Percentiles rank a stretch among this genome's conserved stretches.
Evolutionary conservation across 2,888 invertebrate species (phyloP).

Genomic region (Drepana falcataria): DNA sequence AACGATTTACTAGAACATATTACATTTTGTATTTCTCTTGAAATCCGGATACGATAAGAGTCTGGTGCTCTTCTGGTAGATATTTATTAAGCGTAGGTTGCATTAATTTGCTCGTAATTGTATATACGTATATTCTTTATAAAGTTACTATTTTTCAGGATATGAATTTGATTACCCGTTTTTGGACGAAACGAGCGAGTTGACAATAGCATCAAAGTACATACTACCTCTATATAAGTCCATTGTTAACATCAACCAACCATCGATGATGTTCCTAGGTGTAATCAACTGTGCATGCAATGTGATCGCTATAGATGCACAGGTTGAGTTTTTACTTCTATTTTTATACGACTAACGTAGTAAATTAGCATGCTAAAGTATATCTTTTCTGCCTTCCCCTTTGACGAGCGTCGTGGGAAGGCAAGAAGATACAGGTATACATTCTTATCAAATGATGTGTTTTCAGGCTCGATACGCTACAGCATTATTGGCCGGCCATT

Average conservation of each 20-base stretch:
- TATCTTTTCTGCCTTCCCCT: too few species aligned
- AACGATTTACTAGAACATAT: too few species aligned
- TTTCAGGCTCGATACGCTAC: not conserved
- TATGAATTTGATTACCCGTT: constrained; percentile 1
- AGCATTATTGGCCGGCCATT: not conserved
- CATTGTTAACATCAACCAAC: not conserved
- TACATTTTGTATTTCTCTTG: too few species aligned
- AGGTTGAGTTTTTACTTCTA: not conserved
- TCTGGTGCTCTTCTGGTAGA: too few species aligned
- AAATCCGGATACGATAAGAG: too few species aligned
- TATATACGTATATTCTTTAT: not conserved
- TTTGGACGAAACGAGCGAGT: not conserved
- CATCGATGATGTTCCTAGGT: not conserved
- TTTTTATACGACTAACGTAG: too few species aligned
- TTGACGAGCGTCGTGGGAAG: too few species aligned
- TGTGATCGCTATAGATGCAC: not conserved
- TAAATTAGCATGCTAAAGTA: too few species aligned
- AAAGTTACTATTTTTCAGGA: not conserved
- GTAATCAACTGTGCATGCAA: not conserved
- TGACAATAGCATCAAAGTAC: not conserved
- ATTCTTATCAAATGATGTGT: too few species aligned
- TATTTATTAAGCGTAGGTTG: too few species aligned
- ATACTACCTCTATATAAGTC: not conserved
- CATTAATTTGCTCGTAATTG: too few species aligned
- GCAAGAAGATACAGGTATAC: too few species aligned